These are phyloP conservation scores for Hirudo medicinalis DNA, from an alignment of 1,140 invertebrate genomes.

Conservation along the genomic window DNA sequence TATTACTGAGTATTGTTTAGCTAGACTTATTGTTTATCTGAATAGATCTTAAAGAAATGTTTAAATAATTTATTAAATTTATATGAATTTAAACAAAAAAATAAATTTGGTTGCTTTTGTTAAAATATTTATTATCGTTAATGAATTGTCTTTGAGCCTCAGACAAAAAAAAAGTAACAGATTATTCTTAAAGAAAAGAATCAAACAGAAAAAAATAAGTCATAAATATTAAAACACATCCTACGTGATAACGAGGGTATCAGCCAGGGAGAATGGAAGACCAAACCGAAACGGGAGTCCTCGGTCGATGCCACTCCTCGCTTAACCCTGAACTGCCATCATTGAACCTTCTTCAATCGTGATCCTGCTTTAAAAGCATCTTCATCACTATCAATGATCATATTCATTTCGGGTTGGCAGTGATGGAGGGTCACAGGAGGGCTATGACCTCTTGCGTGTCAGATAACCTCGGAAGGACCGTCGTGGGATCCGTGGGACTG, in stretches of 20 bases:
- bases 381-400: no score
- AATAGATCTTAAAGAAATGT: no score
- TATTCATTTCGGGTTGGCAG: constrained; percentile 27
- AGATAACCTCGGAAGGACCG: constrained; percentile 29
- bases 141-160: no score
- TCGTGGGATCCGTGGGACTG: constrained; percentile 38
- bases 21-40: no score
- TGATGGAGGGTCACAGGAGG: constrained; percentile 33
- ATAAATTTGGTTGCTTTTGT: no score
- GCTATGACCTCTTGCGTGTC: constrained; percentile 33
- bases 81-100: no score
- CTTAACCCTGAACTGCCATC: constrained; percentile 42
- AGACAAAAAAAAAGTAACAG: no score
- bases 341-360: constrained; percentile 38
- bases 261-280: background rate
- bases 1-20: no score
- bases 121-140: no score
- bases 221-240: constrained; percentile 25
- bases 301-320: constrained; percentile 20
- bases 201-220: constrained; percentile 27
- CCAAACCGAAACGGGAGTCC: constrained; percentile 24
- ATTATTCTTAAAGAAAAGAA: no score
- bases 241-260: constrained; percentile 14
- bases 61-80: no score
- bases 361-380: no score